Base-by-base conservation (phyloP, 2,113 vertebrate species). In the Myiozetetes cayanensis region DNA sequence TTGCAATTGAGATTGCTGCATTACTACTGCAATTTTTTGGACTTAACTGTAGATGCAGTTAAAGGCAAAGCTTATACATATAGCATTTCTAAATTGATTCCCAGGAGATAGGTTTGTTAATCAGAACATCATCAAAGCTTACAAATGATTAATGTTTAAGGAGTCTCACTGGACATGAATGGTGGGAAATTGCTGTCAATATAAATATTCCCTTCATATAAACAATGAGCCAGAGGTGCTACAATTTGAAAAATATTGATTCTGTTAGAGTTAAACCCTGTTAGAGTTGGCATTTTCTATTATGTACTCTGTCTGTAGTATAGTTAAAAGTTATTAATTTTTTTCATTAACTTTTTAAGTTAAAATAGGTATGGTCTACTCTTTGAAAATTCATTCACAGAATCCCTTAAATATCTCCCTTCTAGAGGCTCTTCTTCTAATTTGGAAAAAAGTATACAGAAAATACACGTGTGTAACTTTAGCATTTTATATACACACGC, bases 391-490 rank as follows among this genome's bases (percentile, higher is more conserved):
- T 80, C 20, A 35, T 22, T 83, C 0, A 3, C 7, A 62, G 55
- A 66, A 83, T 62, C 46, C 11, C 14, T 39, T 93, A 56, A 82
- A 35, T 12, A 47, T 16, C 30, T 67, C 14, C 67, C 39, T 79
- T 85, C 20, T 55, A 72, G 21, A 71, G 8, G 17, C 6, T 90
- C 47, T 52, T 89, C 41, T 28, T 89, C 41, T 28, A 58, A 55
- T 47, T 3, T 47, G 5, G 16, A 37, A 72, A 67, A 67, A 72
- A 24, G 8, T 4, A 50, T 13, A 62, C 6, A 30, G 10, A 85
- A 75, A 70, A 67, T 13, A 47, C 5, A 3, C 5, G 13, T 8
- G 3, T 0, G 0, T 73, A 10, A 33, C 15, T 73, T 84, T 47
- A 68, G 35, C 31, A 3, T 65, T 52, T 28, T 13, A 19, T 25